Evolutionary conservation across 2,888 invertebrate species (phyloP).

Genomic region (Pilophorus perplexus): DNA sequence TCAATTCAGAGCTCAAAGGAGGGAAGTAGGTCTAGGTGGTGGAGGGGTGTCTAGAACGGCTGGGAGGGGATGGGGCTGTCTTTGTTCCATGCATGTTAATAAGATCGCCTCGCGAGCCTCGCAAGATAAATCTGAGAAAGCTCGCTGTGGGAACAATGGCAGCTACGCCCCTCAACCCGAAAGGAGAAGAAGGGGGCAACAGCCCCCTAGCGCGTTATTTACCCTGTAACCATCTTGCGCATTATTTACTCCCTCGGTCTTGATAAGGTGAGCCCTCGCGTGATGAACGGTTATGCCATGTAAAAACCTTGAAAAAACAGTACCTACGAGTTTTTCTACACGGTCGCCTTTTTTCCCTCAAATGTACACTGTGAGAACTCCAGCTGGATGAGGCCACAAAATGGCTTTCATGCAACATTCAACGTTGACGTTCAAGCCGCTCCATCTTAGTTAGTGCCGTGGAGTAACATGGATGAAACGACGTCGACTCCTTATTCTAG

Average conservation of each 20-base stretch:
- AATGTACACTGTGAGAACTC: too few relatives aligned
- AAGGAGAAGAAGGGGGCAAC: not conserved
- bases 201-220: conserved; percentile 30
- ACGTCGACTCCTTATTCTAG: too few relatives aligned
- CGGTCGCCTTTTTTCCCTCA: too few relatives aligned
- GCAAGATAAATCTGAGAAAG: conserved; percentile 31
- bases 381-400: too few relatives aligned
- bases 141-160: conserved; percentile 18
- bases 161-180: too few relatives aligned
- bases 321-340: too few relatives aligned
- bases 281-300: conserved; percentile 26
- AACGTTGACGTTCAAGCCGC: too few relatives aligned
- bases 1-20: conserved; percentile 15
- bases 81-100: conserved; percentile 34
- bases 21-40: not conserved
- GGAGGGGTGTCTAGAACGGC: not conserved
- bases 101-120: conserved; percentile 23
- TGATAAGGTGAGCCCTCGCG: conserved; percentile 23
- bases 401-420: too few relatives aligned
- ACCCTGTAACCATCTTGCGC: conserved; percentile 24
- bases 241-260: conserved; percentile 21
- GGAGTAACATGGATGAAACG: too few relatives aligned
- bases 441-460: too few relatives aligned
- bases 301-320: not conserved
- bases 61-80: conserved; percentile 3